Evolutionary conservation across 30 jellyfish, hydroid and myxozoan species (phyloP), one percentile per base, ranked within the genome.

Genomic region (Catostylus mosaicus): DNA sequence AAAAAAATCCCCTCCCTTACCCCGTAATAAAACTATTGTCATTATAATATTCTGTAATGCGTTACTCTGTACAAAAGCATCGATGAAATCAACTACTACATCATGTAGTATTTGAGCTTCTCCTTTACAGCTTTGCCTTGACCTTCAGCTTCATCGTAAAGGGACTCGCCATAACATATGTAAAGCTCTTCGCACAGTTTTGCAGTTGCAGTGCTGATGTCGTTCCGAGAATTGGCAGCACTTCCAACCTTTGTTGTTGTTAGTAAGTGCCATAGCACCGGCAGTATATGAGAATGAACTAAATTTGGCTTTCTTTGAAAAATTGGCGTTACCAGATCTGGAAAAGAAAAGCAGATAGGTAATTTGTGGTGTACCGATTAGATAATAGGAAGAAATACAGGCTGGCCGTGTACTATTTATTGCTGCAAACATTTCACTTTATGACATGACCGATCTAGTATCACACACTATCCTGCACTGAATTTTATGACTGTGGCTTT

Each of bases 251-350:
- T 76, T 20, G 91, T 31, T 26, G 88, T 77, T 11, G 89, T 34
- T 32, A 93, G 89, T 1, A 93, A 78, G 73, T 93, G 87, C 98
- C 98, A 93, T 2, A 86, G 54, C 10, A 83, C 91, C 6, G 98
- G 98, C 5, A 93, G 81, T 12, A 93, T 85, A 50, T 80, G 87
- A 27, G 95, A 19, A 9, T 77, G 84, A 23, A 93, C 78, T 22
- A 77, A 46, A 64, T 80, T 81, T 33, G 98, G 97, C 75, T 93
- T 93, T 19, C 88, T 62, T 36, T 82, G 81, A 82, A 67, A 93
- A 33, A 87, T 73, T 20, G 88, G 92, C 26, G 90, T 84, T 1
- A 93, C 92, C 74, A 93, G 64, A 66, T 87, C 98, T 93, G 72
- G 16, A 86, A 54, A 57, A 29, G 31, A 60, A 19, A 73, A 26